These are phyloP conservation scores for Encarsia formosa DNA, from an alignment of 2,888 invertebrate genomes.

Conservation along the genomic window DNA sequence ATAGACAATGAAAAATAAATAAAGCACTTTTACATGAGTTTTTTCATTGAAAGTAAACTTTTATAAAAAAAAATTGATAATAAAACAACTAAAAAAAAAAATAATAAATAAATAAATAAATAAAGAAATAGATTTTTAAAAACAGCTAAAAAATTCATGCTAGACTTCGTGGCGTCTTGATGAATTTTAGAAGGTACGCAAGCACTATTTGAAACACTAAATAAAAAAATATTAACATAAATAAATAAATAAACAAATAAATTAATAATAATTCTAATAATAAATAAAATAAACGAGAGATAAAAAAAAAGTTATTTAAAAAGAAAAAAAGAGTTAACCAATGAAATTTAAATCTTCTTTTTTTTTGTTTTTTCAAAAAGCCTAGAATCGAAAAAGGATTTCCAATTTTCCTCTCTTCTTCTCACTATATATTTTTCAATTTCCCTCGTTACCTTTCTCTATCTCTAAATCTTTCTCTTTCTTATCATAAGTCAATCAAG, in stretches of 20 bases:
- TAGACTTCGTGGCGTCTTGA: no score
- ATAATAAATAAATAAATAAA: neutral
- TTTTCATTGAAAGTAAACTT: constrained; percentile 36
- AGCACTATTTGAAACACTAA: no score
- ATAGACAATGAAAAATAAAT: constrained; percentile 29
- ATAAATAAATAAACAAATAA: no score
- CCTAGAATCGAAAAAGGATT: constrained; percentile 5
- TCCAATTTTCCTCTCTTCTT: constrained; percentile 15
- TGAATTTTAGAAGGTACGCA: no score
- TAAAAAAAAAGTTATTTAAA: neutral
- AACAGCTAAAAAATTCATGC: neutral
- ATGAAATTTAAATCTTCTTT: neutral
- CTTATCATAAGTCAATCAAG: constrained; percentile 13
- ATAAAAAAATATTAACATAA: no score
- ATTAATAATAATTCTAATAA: constrained; percentile 5
- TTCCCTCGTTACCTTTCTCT: constrained; percentile 10
- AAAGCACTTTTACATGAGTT: constrained; percentile 36
- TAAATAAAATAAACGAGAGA: neutral
- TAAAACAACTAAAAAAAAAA: neutral
- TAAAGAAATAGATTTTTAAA: neutral
- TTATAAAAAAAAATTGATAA: neutral
- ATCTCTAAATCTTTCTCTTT: constrained; percentile 8
- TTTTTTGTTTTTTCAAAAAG: neutral
- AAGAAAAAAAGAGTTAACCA: constrained; percentile 3
- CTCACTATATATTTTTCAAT: constrained; percentile 3